Conservation (phyloP, 2,113 vertebrate species). For the Crotophaga sulcirostris region DNA sequence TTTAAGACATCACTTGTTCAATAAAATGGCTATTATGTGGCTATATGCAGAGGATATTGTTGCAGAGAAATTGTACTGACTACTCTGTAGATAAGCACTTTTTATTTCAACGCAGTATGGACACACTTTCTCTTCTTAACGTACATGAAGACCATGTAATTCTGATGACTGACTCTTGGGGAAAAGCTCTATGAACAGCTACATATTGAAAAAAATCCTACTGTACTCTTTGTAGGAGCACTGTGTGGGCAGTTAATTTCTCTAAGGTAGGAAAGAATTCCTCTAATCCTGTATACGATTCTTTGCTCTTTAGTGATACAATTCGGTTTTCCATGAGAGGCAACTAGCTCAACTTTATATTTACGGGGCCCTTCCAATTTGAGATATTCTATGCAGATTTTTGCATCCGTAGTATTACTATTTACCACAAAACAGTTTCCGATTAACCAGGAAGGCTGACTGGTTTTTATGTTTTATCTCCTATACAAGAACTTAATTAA, state of each 20-base stretch:
- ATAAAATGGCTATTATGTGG: background rate
- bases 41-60: background rate
- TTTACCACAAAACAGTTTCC: background rate
- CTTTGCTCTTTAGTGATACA: background rate
- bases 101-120: background rate
- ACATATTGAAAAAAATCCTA: background rate
- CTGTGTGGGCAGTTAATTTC: background rate
- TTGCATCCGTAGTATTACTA: background rate
- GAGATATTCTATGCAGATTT: background rate
- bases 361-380: background rate
- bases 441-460: background rate
- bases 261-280: background rate
- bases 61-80: background rate
- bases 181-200: background rate
- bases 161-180: background rate
- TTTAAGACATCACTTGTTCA: background rate
- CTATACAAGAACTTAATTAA: background rate
- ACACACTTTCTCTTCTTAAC: background rate
- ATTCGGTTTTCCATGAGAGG: background rate
- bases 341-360: background rate
- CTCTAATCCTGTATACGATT: background rate
- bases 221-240: background rate
- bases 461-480: background rate
- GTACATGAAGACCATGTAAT: rapidly evolving
- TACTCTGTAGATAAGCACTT: background rate